phyloP scores from a whole-genome alignment of 2,888 invertebrate genomes.

The Amiota communis region DNA sequence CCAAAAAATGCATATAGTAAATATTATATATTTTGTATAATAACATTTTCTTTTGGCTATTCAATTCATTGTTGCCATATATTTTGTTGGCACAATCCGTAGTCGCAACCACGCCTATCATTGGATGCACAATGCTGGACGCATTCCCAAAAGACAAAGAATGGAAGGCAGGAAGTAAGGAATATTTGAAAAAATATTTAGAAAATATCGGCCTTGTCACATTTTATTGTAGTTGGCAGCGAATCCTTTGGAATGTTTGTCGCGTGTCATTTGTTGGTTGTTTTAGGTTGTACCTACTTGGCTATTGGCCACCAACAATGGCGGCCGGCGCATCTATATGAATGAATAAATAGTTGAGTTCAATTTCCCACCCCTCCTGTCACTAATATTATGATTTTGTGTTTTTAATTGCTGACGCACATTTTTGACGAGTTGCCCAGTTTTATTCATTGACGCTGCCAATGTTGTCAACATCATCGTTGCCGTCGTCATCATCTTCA shows the following conservation, averaged over 20 bases:
- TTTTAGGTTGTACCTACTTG: conserved; percentile 42
- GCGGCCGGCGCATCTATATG: conserved; percentile 18
- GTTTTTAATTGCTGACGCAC: conserved; percentile 68
- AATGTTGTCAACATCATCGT: conserved; percentile 53
- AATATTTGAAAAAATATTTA: conserved; percentile 28
- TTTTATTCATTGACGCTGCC: conserved; percentile 36
- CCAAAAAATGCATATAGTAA: conserved; percentile 2
- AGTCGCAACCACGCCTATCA: not conserved
- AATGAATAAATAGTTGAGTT: conserved; percentile 31
- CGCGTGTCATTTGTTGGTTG: conserved; percentile 38
- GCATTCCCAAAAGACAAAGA: not conserved
- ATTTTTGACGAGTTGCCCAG: conserved; percentile 70
- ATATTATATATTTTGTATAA: conserved; percentile 6
- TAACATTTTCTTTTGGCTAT: not conserved
- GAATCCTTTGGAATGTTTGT: conserved; percentile 46
- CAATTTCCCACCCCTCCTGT: conserved; percentile 33
- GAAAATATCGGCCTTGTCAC: conserved; percentile 43
- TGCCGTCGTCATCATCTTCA: conserved; percentile 25
- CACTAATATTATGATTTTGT: conserved; percentile 53
- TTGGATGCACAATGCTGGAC: not conserved
- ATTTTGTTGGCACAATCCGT: not conserved
- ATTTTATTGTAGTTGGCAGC: conserved; percentile 43
- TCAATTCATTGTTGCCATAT: not conserved
- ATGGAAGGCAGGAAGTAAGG: conserved; percentile 9
- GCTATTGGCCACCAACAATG: conserved; percentile 56